phyloP scores from a whole-genome alignment of 2,797 vertebrate genomes.

The Sparidentex hasta region DNA sequence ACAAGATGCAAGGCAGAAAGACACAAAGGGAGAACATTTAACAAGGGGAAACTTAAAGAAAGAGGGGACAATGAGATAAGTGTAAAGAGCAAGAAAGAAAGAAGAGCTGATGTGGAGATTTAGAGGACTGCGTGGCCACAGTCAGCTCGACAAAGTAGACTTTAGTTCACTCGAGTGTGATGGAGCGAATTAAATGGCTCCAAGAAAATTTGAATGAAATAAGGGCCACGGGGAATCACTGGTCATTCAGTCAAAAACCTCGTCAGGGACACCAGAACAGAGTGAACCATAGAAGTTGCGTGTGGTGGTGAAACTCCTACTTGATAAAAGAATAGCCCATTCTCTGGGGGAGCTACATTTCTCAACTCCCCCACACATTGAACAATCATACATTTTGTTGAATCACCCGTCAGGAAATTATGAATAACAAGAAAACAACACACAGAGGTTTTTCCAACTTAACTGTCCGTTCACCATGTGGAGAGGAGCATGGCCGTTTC shows the following conservation, averaged over 20 bases:
- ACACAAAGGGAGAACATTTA: not conserved
- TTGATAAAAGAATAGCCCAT: slow-evolving; percentile 38
- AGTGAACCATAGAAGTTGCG: slow-evolving; percentile 13
- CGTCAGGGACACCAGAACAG: not conserved
- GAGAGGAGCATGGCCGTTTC: not conserved
- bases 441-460: slow-evolving; percentile 1
- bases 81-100: not conserved
- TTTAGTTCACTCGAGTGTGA: slow-evolving; percentile 29
- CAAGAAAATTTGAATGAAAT: slow-evolving; percentile 34
- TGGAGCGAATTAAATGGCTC: slow-evolving; percentile 15
- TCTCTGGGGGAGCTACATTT: slow-evolving; percentile 41
- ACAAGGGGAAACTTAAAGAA: slow-evolving; percentile 1
- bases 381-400: slow-evolving; percentile 57
- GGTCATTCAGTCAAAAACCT: slow-evolving; percentile 11
- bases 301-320: slow-evolving; percentile 17
- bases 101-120: slow-evolving; percentile 14
- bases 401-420: slow-evolving; percentile 31
- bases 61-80: not conserved
- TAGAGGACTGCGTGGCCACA: slow-evolving; percentile 4
- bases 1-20: not conserved
- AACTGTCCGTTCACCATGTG: not conserved
- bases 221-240: slow-evolving; percentile 12
- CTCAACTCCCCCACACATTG: slow-evolving; percentile 37
- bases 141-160: slow-evolving; percentile 31
- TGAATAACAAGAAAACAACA: slow-evolving; percentile 15